Evolutionary conservation across 1,140 invertebrate species (phyloP), one percentile per base, ranked within the genome.

Genomic region (Drosophila sturtevanti): DNA sequence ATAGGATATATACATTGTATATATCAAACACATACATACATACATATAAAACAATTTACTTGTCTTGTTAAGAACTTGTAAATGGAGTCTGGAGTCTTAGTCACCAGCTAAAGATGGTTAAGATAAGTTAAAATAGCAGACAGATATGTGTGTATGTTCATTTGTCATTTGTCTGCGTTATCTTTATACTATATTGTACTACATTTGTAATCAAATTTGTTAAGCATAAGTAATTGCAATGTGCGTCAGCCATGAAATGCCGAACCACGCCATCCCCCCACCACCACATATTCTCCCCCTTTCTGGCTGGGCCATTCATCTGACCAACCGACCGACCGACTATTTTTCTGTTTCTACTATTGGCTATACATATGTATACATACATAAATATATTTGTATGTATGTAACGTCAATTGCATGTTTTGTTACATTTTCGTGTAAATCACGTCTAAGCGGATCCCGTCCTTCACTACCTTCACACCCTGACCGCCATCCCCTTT

Each of bases 371-470:
- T 6, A 31, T 31, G 12, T 16, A 21, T 48, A 48, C 16, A 18
- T n/a, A 48, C 16, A 31, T 31, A 31, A 6, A 6, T 48, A 18
- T 48, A 14, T 44, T 1, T 14, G 14, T 12, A 38, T n/a, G 14
- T 10, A 21, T 48, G 55, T 34, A 61, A 52, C 65, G 72, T 77
- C 72, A 67, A 74, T 82, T 52, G 51, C 80, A 74, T 68, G 75
- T 71, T 79, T 63, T 79, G 72, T 62, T 62, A 70, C 61, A 63
- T 60, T 68, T 55, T 72, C 41, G 68, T 48, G 52, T 84, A 86
- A 85, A 85, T 86, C 81, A 72, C 68, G 16, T 69, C 62, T 58
- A 74, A 81, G 56, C 66, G 70, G 79, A 37, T 67, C 63, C 11
- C 52, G 38, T 62, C 14, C 27, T 51, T 11, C 12, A 31, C 5